Evolutionary conservation across 2,797 vertebrate species (phyloP).

Genomic region (Macropus fuliginosus): DNA sequence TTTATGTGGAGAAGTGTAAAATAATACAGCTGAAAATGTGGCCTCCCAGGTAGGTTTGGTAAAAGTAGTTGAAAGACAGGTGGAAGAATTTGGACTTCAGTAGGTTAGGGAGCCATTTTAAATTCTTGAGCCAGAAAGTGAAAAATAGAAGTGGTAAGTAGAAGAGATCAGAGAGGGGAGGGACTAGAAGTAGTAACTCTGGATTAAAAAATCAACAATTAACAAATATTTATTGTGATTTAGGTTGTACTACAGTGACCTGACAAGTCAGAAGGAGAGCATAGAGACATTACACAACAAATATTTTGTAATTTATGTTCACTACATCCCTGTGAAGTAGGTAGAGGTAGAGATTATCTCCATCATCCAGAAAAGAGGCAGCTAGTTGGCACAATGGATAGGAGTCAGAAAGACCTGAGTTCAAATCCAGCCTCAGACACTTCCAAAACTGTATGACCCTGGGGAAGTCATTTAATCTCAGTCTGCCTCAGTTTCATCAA

Average conservation of each 20-base stretch:
- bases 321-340: not conserved
- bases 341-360: not conserved
- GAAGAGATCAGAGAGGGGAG: not conserved
- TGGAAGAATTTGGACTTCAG: not conserved
- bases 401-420: not conserved
- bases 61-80: conserved; percentile 2
- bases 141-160: not conserved
- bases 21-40: not conserved
- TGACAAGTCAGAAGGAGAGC: not conserved
- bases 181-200: not conserved
- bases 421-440: not conserved
- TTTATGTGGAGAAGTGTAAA: not conserved
- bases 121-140: not conserved
- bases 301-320: not conserved
- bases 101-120: not conserved
- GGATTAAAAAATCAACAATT: not conserved
- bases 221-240: not conserved
- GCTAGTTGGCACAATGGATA: not conserved
- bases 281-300: not conserved
- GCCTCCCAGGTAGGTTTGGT: not conserved
- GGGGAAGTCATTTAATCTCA: not conserved
- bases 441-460: not conserved
- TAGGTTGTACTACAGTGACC: not conserved
- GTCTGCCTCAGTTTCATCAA: not conserved
- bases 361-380: not conserved